Evolutionary conservation across 2,888 invertebrate species (phyloP).

Genomic region (Stenotaenia linearis): DNA sequence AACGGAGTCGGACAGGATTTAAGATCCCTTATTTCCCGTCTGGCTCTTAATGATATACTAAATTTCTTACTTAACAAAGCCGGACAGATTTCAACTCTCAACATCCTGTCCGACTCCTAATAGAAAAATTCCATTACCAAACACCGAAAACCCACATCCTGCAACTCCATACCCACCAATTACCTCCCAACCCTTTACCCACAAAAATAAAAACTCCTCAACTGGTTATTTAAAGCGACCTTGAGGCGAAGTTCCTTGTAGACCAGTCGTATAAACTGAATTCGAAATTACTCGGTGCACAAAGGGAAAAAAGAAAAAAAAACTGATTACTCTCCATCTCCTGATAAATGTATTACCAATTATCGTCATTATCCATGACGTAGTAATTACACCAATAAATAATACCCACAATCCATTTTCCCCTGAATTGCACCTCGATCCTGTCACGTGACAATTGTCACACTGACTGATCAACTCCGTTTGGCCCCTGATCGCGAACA

Average conservation of each 20-base stretch:
- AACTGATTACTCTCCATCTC: slow-evolving; percentile 3
- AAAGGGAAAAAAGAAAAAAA: slow-evolving; percentile 9
- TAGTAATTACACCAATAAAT: not conserved
- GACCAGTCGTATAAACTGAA: slow-evolving; percentile 26
- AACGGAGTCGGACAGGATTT: too few relatives aligned
- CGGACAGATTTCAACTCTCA: too few relatives aligned
- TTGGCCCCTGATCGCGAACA: not conserved
- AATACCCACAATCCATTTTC: not conserved
- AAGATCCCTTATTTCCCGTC: too few relatives aligned
- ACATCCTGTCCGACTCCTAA: too few relatives aligned
- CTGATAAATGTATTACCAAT: slow-evolving; percentile 24
- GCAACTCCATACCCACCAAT: too few relatives aligned
- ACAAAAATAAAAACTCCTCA: too few relatives aligned
- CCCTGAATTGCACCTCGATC: not conserved
- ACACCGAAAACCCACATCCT: too few relatives aligned
- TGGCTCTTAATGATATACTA: too few relatives aligned
- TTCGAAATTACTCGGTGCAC: slow-evolving; percentile 7
- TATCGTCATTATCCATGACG: slow-evolving; percentile 20
- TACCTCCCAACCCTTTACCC: too few relatives aligned
- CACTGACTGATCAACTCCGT: not conserved
- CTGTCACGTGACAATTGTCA: not conserved
- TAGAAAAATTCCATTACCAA: too few relatives aligned
- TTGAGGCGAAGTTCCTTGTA: slow-evolving; percentile 14
- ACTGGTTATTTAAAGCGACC: slow-evolving; percentile 17
- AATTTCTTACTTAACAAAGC: too few relatives aligned